Base-by-base conservation (phyloP, 2,113 vertebrate species). In the Xenus cinereus region DNA sequence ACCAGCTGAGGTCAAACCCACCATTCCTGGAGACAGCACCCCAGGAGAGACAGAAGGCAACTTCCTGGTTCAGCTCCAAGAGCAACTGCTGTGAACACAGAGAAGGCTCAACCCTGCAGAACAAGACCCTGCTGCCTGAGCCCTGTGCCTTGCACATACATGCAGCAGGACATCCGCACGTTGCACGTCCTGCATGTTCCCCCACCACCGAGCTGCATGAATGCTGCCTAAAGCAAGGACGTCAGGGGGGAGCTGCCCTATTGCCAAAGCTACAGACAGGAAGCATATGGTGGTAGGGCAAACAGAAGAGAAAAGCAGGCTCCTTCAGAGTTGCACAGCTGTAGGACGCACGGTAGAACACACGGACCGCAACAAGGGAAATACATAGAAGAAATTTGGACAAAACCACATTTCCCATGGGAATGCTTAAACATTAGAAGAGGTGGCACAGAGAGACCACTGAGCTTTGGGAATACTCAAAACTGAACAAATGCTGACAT, bases 261-360 rank as follows among this genome's bases (percentile, higher is more conserved):
- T 18, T 23, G n/a, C 12, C 48, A 79, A 63, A 7, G 33, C 46
- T 79, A 80, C 39, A 76, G 45, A 56, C 9, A 73, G 26, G 19
- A 53, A 1, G 2, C 17, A 59, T 4, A 10, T 33, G 67, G 14
- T 9, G 0, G 0, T 0, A 71, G 7, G 4, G 37, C 24, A 79
- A 2, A 48, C 19, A 64, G 46, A 89, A 76, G 9, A 84, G 18
- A 17, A 67, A 81, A 87, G 30, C 12, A 56, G 27, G 51, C 8
- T 71, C 32, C 28, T 28, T 1, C 1, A 17, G 43, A 56, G 22
- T 2, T 41, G 63, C 67, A 63, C 14, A 68, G 28, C 39, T 79
- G 28, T 1, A 73, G 30, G 35, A 81, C 0, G 0, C 1, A 15
- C 69, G 15, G 30, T 24, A 84, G 23, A 51, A 67, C 2, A 19